phyloP scores from a whole-genome alignment of 2,797 vertebrate genomes.

The Anolis apletophallus region DNA sequence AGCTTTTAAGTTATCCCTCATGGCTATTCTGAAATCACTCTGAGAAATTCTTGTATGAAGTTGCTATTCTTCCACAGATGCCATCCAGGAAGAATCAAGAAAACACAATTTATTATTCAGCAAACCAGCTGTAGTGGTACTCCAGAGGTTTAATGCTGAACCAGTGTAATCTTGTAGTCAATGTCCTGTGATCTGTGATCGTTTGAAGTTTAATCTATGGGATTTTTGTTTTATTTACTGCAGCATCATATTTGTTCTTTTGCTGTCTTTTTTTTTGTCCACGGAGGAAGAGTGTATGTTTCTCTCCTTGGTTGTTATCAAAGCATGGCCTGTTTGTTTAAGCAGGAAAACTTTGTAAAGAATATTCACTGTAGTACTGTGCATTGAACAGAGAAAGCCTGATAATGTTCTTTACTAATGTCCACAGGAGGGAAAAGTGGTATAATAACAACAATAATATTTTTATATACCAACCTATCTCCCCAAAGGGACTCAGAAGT shows the following conservation, averaged over 20 bases:
- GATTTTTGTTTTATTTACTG: background rate
- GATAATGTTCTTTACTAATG: no score
- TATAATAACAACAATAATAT: no score
- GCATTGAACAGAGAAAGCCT: no score
- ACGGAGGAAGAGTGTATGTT: background rate
- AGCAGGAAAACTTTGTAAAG: background rate
- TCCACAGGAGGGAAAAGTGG: no score
- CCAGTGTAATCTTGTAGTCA: background rate
- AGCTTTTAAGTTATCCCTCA: background rate
- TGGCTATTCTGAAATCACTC: background rate
- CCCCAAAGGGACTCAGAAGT: background rate
- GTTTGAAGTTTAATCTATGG: background rate
- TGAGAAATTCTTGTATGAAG: background rate
- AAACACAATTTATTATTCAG: conserved; percentile 20
- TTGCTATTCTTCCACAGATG: background rate
- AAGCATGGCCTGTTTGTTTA: background rate
- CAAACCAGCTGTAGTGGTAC: background rate
- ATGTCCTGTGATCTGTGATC: background rate
- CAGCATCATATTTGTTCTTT: no score
- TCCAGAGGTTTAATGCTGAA: background rate
- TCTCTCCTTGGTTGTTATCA: background rate
- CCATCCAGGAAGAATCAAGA: background rate
- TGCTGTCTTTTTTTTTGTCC: no score
- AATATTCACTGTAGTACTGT: background rate
- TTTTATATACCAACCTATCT: no score